phyloP scores from a whole-genome alignment of 2,888 invertebrate species.

The Dryocosmus kuriphilus region DNA sequence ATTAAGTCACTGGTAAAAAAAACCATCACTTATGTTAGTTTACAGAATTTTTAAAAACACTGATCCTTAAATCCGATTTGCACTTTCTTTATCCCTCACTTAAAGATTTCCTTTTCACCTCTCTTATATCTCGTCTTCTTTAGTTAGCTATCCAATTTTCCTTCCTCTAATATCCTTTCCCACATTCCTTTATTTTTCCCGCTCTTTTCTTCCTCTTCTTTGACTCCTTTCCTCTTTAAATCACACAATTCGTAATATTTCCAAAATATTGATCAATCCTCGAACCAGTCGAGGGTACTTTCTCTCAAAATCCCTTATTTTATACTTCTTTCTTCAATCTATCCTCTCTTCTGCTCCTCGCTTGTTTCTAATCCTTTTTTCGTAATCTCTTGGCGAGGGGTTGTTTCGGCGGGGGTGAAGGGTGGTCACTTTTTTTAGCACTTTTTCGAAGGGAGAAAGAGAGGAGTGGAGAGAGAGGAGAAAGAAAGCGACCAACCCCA shows the following conservation, averaged over 20 bases:
- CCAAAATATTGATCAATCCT: not conserved
- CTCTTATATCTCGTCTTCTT: no score
- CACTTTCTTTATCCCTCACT: not conserved
- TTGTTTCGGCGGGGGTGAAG: conserved; percentile 14
- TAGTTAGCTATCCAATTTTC: not conserved
- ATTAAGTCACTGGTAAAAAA: conserved; percentile 21
- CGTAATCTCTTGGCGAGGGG: conserved; percentile 4
- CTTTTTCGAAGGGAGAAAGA: conserved; percentile 28
- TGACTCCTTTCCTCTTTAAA: not conserved
- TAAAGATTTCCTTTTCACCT: not conserved
- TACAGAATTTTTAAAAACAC: not conserved
- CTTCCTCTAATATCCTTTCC: not conserved
- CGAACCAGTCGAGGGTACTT: conserved; percentile 5
- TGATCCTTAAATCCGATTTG: not conserved
- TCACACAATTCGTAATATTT: not conserved
- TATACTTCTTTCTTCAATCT: conserved; percentile 18
- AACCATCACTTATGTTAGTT: conserved; percentile 10
- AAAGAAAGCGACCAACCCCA: conserved; percentile 58
- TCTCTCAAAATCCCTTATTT: not conserved
- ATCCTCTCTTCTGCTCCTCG: conserved; percentile 31
- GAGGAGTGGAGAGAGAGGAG: conserved; percentile 45
- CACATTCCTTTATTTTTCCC: not conserved
- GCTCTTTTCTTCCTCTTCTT: not conserved
- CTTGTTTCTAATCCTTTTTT: conserved; percentile 12
- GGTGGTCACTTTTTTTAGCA: conserved; percentile 27